Evolutionary conservation across 2,888 invertebrate genomes (phyloP).

Genomic region (Cantharis nigra): DNA sequence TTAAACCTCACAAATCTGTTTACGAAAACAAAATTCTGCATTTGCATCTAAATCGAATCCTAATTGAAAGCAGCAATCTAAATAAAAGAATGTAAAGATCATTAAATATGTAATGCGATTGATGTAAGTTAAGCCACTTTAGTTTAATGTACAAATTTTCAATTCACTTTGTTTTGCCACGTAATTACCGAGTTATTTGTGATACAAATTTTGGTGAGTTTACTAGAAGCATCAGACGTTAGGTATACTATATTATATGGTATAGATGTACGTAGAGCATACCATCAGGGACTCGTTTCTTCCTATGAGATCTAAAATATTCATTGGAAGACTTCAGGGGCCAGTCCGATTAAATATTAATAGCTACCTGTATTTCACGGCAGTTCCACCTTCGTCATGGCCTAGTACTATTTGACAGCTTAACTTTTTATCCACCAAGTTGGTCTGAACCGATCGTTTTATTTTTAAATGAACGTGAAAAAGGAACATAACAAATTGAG

Average conservation of each 20-base stretch:
- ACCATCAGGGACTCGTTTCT: slow-evolving; percentile 44
- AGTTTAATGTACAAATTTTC: background rate
- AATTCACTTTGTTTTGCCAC: background rate
- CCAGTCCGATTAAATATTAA: slow-evolving; percentile 45
- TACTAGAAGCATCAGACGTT: slow-evolving; percentile 8
- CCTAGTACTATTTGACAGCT: slow-evolving; percentile 33
- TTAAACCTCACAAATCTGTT: slow-evolving; percentile 5
- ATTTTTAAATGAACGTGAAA: background rate
- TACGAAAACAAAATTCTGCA: background rate
- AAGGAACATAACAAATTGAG: background rate
- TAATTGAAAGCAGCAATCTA: slow-evolving; percentile 6
- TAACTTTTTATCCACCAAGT: slow-evolving; percentile 33
- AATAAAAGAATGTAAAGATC: slow-evolving; percentile 4
- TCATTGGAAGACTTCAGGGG: slow-evolving; percentile 46
- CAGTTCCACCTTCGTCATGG: slow-evolving; percentile 41
- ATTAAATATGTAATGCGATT: slow-evolving; percentile 4
- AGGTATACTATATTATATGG: background rate
- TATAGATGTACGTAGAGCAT: slow-evolving; percentile 32
- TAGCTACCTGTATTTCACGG: slow-evolving; percentile 44
- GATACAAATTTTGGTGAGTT: slow-evolving; percentile 1
- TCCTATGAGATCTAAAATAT: slow-evolving; percentile 43
- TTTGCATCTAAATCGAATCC: slow-evolving; percentile 14
- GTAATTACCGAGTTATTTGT: background rate
- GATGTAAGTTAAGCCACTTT: background rate
- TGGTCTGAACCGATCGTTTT: slow-evolving; percentile 7